phyloP scores from a whole-genome alignment of 2,797 vertebrate genomes.

The Taenioides sp. region DNA sequence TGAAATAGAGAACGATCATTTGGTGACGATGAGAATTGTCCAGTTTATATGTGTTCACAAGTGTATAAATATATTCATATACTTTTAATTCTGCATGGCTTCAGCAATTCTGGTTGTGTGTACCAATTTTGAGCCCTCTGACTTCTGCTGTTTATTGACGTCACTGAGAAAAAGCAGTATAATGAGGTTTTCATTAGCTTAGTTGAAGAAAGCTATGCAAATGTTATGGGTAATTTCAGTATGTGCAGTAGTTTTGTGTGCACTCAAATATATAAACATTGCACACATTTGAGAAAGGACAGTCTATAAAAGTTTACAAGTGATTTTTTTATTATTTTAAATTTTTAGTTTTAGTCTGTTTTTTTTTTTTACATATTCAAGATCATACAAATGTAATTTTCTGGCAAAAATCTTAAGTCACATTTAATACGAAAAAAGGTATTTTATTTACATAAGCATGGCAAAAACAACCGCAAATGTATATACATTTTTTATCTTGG shows the following conservation, averaged over 20 bases:
- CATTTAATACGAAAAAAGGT: no score
- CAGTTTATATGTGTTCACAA: background rate
- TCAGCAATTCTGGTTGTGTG: background rate
- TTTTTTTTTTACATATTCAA: background rate
- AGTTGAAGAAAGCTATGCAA: background rate
- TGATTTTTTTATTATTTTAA: background rate
- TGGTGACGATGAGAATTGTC: background rate
- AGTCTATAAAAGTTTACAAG: background rate
- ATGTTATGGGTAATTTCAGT: background rate
- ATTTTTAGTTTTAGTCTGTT: background rate
- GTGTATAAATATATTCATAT: background rate
- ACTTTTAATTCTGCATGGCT: slow-evolving; percentile 6
- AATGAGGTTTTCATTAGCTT: background rate
- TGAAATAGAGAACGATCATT: background rate
- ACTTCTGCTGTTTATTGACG: background rate
- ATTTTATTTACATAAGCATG: no score
- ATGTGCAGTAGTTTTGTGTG: background rate
- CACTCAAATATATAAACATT: background rate
- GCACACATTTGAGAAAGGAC: background rate
- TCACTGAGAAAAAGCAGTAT: background rate
- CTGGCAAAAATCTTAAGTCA: no score
- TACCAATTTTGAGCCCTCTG: no score
- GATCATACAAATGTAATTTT: background rate
- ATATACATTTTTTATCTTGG: background rate
- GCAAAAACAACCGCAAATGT: no score